Conservation (phyloP, 1,140 invertebrate genomes). For the Euura saliciscinereae region DNA sequence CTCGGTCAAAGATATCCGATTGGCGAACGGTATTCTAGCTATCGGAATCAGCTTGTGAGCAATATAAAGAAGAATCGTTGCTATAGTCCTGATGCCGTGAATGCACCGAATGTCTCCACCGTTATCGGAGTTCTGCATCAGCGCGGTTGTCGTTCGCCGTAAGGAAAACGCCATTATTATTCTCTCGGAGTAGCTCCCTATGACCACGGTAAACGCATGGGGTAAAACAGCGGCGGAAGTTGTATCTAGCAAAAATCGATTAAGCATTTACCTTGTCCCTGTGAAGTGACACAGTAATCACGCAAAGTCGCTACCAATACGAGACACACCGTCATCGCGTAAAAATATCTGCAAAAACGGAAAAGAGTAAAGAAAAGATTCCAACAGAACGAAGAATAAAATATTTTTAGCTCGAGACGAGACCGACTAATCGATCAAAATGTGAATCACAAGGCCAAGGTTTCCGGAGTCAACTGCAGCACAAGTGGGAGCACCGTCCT, state of each 20-base stretch:
- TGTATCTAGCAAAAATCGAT: conserved; percentile 16
- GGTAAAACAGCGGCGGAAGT: not conserved
- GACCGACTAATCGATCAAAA: not conserved
- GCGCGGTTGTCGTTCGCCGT: conserved; percentile 50
- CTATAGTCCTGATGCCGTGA: conserved; percentile 65
- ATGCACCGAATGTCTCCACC: conserved; percentile 66
- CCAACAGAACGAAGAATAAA: not conserved
- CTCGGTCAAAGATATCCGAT: conserved; percentile 67
- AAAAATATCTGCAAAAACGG: conserved; percentile 48
- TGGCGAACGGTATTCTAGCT: conserved; percentile 65
- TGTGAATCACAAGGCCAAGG: conserved; percentile 6
- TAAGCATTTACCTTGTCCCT: conserved; percentile 45
- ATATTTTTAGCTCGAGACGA: not conserved
- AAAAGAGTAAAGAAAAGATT: not conserved
- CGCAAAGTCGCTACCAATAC: conserved; percentile 49
- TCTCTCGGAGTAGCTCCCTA: conserved; percentile 54
- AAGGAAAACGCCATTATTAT: conserved; percentile 63
- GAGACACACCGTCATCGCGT: conserved; percentile 50
- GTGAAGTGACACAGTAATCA: conserved; percentile 44
- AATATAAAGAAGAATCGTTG: conserved; percentile 64
- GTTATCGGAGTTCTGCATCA: conserved; percentile 42
- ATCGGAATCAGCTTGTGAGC: conserved; percentile 69
- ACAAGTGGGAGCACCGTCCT: not conserved
- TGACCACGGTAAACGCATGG: conserved; percentile 22
- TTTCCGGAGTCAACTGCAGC: not conserved